Conservation (phyloP, 64 coral and sea anemone species). For the Stylophora pistillata region DNA sequence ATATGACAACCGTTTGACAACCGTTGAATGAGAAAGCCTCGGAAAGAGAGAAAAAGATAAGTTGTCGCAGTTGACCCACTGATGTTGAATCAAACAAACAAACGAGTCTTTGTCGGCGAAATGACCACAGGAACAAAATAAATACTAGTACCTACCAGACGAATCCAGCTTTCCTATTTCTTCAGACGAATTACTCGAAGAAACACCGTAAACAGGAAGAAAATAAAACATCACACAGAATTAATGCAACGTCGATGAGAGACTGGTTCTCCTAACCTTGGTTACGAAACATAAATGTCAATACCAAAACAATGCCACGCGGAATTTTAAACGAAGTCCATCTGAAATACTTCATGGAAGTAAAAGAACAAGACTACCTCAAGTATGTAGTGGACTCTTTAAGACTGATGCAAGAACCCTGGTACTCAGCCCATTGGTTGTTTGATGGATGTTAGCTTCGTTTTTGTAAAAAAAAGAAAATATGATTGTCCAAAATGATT, state of each 20-base stretch:
- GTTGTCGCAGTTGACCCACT: not conserved
- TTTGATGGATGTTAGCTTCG: too few relatives aligned
- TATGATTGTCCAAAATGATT: too few relatives aligned
- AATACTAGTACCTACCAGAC: not conserved
- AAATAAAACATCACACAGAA: conserved; percentile 12
- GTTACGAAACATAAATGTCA: not conserved
- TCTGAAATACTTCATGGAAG: not conserved
- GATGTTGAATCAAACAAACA: not conserved
- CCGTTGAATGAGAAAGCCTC: not conserved
- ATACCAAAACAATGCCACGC: not conserved
- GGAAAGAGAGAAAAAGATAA: not conserved
- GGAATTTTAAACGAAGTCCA: conserved; percentile 4
- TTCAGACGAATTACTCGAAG: not conserved
- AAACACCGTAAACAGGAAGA: not conserved
- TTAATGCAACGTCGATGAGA: not conserved
- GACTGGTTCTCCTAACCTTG: not conserved
- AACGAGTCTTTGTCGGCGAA: not conserved
- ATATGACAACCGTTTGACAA: not conserved
- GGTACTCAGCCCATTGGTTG: too few relatives aligned
- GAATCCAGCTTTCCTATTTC: conserved; percentile 20
- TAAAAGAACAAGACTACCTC: not conserved
- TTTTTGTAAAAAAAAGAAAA: too few relatives aligned
- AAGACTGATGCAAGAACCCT: not conserved
- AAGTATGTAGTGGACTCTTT: conserved; percentile 11
- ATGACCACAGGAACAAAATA: conserved; percentile 4